phyloP scores from a whole-genome alignment of 1,140 invertebrate species.

The Formica selysi region DNA sequence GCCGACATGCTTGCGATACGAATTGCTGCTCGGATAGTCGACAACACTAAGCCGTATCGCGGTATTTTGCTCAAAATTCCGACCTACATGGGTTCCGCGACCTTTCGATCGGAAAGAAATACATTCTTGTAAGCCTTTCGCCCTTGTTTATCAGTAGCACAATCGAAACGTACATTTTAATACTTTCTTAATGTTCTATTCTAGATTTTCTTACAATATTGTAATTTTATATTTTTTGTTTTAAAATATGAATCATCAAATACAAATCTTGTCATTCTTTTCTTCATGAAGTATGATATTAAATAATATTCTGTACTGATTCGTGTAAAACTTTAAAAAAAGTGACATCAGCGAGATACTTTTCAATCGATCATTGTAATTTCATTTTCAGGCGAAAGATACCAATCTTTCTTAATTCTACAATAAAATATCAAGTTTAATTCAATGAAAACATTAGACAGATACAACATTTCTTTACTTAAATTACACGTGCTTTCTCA shows the following conservation, averaged over 20 bases:
- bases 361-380: neutral
- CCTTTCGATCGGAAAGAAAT: slow-evolving; percentile 1
- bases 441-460: neutral
- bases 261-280: no score
- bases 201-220: no score
- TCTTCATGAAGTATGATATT: neutral
- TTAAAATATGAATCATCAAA: no score
- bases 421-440: slow-evolving; percentile 1
- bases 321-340: neutral
- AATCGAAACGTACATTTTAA: neutral
- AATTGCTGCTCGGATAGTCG: slow-evolving; percentile 47
- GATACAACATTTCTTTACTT: neutral
- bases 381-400: neutral
- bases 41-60: slow-evolving; percentile 13
- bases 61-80: slow-evolving; percentile 33
- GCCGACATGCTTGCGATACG: slow-evolving; percentile 56
- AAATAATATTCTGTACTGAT: neutral
- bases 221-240: no score
- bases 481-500: neutral
- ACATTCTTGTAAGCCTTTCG: neutral
- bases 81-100: neutral
- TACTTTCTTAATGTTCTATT: no score
- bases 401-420: slow-evolving; percentile 12
- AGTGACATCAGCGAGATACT: no score
- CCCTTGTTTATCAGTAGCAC: neutral